Base-by-base conservation (phyloP, 2,888 invertebrate species). In the Encarsia formosa region DNA sequence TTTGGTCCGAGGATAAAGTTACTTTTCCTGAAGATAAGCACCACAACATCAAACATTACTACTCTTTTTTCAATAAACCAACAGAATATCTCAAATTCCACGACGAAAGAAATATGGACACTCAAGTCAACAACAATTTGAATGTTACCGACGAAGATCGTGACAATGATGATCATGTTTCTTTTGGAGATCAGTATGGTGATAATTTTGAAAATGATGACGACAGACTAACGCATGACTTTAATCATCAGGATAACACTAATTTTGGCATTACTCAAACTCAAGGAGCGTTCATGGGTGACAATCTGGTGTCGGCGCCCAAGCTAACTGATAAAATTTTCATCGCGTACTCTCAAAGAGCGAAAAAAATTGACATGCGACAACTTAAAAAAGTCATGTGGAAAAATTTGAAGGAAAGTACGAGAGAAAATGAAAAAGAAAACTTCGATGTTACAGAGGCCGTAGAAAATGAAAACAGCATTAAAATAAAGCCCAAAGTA, bases 281-380 rank as follows among this genome's bases (percentile, higher is more conserved):
- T 2, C 64, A 65, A 23, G 64, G 68, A 52, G 61, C 67, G 48
- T 72, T 75, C 59, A 75, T 75, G 26, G 78, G 78, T 1, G 77
- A 78, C 2, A 79, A 86, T 65, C 80, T 87, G 71, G 78, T 87
- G 9, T 81, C 83, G 41, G 83, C 83, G 1, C 88, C 88, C 0
- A 81, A 81, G 55, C 79, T 81, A 71, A 82, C 81, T 61, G 63
- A 62, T 15, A 86, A 86, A 75, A 82, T 86, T 42, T 81, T 85
- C 64, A 86, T 93, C 54, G 83, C 85, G 0, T 93, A 90, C 71
- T 88, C 91, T 5, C 83, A 85, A 74, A 81, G 85, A 49, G 89
- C 93, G 5, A 93, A 93, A 68, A 88, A 86, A 52, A 83, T 93
- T 35, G 90, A 94, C 66, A 91, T 93, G 83, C 87, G 86, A 64